These are phyloP conservation scores for Acanthacorydalis orientalis DNA, from an alignment of 2,888 invertebrate genomes.

Conservation along the genomic window DNA sequence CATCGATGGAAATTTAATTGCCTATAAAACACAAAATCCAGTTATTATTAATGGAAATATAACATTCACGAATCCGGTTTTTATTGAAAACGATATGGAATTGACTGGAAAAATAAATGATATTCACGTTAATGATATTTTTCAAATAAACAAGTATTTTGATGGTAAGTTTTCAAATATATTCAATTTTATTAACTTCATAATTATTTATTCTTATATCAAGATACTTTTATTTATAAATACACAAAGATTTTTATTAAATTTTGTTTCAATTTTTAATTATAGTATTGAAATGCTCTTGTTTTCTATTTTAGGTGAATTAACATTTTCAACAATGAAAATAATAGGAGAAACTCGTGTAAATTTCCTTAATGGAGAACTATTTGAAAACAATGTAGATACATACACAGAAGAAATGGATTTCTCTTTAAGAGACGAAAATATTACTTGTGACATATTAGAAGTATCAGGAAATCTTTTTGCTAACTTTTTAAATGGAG, in stretches of 20 bases:
- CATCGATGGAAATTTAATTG: conserved; percentile 13
- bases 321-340: not conserved
- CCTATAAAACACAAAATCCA: conserved; percentile 12
- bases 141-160: conserved; percentile 10
- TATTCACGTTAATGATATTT: conserved; percentile 13
- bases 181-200: not conserved
- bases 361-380: not conserved
- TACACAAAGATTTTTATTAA: too few species aligned
- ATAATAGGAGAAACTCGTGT: not conserved
- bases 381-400: not conserved
- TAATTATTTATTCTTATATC: too few species aligned
- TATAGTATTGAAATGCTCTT: too few species aligned
- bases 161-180: conserved; percentile 10
- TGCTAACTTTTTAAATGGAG: conserved; percentile 27
- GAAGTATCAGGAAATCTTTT: not conserved
- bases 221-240: too few species aligned
- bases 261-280: too few species aligned
- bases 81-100: conserved; percentile 11
- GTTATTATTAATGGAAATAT: conserved; percentile 16
- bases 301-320: not conserved
- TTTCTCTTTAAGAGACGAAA: too few species aligned
- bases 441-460: not conserved
- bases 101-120: conserved; percentile 12
- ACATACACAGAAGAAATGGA: too few species aligned
- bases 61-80: conserved; percentile 13